A percentile compares a stretch with the other conserved stretches of the same genome.
Evolutionary conservation across 2,888 invertebrate genomes (phyloP).

Genomic region (Eristalis pertinax): DNA sequence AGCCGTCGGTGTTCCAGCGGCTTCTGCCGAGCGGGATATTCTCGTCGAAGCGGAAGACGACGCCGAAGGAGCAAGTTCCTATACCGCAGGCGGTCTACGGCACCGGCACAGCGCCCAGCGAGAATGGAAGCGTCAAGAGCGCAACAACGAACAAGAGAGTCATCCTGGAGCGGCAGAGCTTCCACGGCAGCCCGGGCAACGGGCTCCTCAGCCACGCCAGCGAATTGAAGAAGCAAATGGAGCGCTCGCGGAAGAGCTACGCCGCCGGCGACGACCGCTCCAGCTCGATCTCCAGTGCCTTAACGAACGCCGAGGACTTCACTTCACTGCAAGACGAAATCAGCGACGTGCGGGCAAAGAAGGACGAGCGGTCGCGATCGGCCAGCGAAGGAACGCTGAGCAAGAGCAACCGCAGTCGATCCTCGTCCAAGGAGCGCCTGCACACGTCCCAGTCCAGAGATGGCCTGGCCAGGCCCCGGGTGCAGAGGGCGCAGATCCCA

Average conservation of each 20-base stretch:
- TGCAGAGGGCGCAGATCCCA: constrained; percentile 73
- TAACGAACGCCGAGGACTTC: constrained; percentile 77
- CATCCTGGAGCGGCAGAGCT: constrained; percentile 78
- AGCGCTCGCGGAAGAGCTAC: constrained; percentile 75
- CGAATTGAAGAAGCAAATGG: constrained; percentile 74
- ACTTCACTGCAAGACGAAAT: constrained; percentile 14
- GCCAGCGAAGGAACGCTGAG: constrained; percentile 48
- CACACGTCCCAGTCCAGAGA: constrained; percentile 66
- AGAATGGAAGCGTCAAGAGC: constrained; percentile 70
- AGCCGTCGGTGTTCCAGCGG: constrained; percentile 79
- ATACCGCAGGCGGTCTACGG: constrained; percentile 75
- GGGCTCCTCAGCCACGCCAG: constrained; percentile 72
- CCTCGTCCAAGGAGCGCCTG: constrained; percentile 74
- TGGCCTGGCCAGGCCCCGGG: constrained; percentile 68
- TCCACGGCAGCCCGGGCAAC: constrained; percentile 74
- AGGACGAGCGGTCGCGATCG: constrained; percentile 48
- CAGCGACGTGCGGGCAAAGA: constrained; percentile 21
- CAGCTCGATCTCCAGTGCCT: constrained; percentile 77
- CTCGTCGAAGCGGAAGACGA: constrained; percentile 79
- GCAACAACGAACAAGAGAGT: constrained; percentile 77
- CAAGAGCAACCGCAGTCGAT: constrained; percentile 67
- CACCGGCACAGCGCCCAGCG: constrained; percentile 57
- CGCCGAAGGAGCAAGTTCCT: constrained; percentile 77
- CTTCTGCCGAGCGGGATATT: constrained; percentile 79
- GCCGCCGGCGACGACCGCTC: constrained; percentile 76